A percentile compares a stretch with the other conserved stretches of the same genome.
These are phyloP conservation scores for Mycetomoellerius zeteki DNA, from an alignment of 1,140 invertebrate species.

Conservation along the genomic window DNA sequence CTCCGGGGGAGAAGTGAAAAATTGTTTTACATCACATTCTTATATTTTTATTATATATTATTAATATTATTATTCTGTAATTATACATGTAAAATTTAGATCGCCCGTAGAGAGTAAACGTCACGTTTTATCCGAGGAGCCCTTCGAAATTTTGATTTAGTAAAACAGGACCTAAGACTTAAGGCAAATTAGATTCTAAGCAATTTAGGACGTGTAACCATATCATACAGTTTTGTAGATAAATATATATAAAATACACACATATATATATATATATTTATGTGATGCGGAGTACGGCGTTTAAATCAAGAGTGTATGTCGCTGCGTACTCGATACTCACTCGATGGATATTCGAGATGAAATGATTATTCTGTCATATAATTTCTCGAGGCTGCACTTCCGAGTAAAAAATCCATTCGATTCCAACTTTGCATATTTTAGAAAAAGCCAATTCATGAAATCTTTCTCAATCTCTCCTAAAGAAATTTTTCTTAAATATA, in stretches of 20 bases:
- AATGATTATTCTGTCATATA: neutral
- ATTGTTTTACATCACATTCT: conserved; percentile 74
- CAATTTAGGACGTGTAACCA: conserved; percentile 77
- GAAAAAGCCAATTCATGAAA: neutral
- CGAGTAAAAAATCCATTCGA: neutral
- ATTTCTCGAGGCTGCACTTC: conserved; percentile 24
- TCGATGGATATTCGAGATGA: conserved; percentile 29
- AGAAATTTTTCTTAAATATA: neutral
- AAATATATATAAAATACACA: conserved; percentile 75
- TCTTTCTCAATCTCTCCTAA: neutral
- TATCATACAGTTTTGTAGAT: conserved; percentile 80
- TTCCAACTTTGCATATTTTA: neutral
- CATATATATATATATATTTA: conserved; percentile 61
- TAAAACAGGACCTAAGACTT: conserved; percentile 74
- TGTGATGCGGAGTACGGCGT: conserved; percentile 74
- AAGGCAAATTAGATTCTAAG: conserved; percentile 71
- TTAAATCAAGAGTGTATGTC: conserved; percentile 77
- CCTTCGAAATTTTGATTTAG: conserved; percentile 68
- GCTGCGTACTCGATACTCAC: conserved; percentile 6
- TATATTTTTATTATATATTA: conserved; percentile 71
- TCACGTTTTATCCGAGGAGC: conserved; percentile 60
- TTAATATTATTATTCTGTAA: conserved; percentile 57
- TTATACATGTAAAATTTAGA: conserved; percentile 69
- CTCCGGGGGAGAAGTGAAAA: conserved; percentile 17
- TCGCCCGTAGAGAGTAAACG: conserved; percentile 61